Conservation (phyloP, 2,888 invertebrate genomes). For the Dicyrtoma fusca region DNA sequence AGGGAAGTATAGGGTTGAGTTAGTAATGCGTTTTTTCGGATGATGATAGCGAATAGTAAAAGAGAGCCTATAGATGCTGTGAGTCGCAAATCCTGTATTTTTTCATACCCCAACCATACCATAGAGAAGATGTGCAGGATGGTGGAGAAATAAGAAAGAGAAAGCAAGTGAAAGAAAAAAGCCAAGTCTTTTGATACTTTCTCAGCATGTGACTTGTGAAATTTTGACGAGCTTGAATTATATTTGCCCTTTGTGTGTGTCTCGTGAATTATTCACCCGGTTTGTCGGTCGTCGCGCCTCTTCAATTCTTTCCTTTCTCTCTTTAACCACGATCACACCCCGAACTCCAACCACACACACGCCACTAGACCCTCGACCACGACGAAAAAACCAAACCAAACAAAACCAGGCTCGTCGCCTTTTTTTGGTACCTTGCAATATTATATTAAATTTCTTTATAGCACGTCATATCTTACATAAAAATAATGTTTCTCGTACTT, state of each 20-base stretch:
- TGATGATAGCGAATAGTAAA: background rate
- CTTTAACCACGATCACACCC: too few species aligned
- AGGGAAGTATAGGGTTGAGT: too few species aligned
- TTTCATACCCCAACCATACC: background rate
- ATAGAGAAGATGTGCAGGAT: background rate
- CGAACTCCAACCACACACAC: background rate
- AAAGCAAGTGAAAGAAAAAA: conserved; percentile 26
- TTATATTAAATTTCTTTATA: background rate
- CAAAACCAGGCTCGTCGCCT: too few species aligned
- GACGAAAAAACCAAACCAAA: too few species aligned
- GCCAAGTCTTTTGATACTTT: conserved; percentile 42
- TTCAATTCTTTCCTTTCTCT: conserved; percentile 28
- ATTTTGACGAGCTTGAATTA: conserved; percentile 48
- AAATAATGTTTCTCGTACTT: background rate
- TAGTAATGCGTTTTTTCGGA: background rate
- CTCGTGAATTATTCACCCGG: conserved; percentile 54
- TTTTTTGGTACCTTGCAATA: too few species aligned
- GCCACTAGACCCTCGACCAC: background rate
- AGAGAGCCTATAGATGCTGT: background rate
- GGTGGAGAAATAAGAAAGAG: conserved; percentile 17
- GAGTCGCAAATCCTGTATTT: conserved; percentile 24
- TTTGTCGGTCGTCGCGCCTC: conserved; percentile 35
- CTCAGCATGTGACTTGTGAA: conserved; percentile 47
- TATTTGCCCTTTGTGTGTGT: conserved; percentile 45
- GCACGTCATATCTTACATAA: background rate